A percentile compares a stretch with the other conserved stretches of the same genome.
Conservation (phyloP, 2,797 vertebrate species). For the Mormyrus proboscirostris region DNA sequence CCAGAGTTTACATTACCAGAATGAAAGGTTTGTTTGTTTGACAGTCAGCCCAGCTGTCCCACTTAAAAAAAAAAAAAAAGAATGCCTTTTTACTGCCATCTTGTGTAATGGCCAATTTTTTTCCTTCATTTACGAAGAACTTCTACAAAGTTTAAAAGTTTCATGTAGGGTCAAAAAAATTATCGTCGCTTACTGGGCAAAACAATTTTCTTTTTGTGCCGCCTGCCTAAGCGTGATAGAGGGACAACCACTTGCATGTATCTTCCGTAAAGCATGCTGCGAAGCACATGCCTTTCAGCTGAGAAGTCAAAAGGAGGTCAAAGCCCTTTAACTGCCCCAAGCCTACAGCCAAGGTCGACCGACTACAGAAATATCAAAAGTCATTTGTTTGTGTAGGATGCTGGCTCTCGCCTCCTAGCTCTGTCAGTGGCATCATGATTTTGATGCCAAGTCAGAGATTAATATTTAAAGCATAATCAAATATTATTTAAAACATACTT, state of each 20-base stretch:
- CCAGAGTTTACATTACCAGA: neutral
- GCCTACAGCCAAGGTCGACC: neutral
- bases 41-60: conserved; percentile 13
- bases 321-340: conserved; percentile 34
- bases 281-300: conserved; percentile 46
- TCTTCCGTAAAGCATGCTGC: conserved; percentile 45
- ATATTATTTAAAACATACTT: neutral
- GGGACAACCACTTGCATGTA: conserved; percentile 34
- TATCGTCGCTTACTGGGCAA: conserved; percentile 32
- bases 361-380: neutral
- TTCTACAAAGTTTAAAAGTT: conserved; percentile 26
- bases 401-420: neutral
- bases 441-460: neutral
- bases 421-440: neutral
- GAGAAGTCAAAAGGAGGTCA: conserved; percentile 42
- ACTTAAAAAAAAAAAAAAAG: conserved; percentile 2
- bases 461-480: neutral
- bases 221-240: conserved; percentile 27
- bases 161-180: neutral
- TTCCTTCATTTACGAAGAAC: conserved; percentile 24
- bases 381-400: neutral
- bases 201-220: conserved; percentile 36
- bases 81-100: conserved; percentile 23
- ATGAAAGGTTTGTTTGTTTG: conserved; percentile 25
- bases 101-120: conserved; percentile 19